Evolutionary conservation across 30 jellyfish, hydroid and myxozoan species (phyloP), one percentile per base, ranked within the genome.

Genomic region (Sanderia malayensis): DNA sequence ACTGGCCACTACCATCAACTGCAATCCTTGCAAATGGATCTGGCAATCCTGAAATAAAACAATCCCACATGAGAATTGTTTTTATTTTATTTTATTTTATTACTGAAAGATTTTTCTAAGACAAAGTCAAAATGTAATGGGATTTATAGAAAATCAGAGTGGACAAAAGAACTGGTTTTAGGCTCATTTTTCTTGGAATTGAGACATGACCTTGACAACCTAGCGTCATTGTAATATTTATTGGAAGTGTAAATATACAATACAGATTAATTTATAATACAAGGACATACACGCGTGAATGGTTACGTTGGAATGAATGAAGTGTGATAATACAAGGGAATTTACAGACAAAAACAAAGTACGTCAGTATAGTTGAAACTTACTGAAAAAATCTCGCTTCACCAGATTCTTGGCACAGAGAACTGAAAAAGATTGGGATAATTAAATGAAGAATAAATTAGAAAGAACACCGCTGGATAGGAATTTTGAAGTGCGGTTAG

Each of bases 1-100:
- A 89, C 60, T 89, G 97, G 31, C 97, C 95, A 72, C 97, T 89
- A 6, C 94, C 97, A 65, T 89, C 97, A 41, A 89, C 97, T 0
- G 95, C 65, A 41, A 89, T 89, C 66, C 94, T 78, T n/a, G 95
- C 97, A 83, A 82, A 89, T 24, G 97, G 97, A 57, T 89, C 97
- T 26, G 97, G 97, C 55, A 89, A 70, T 19, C 97, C 97, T 89
- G 64, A 9, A 63, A 37, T 25, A 30, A 26, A 24, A 37, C n/a
- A n/a, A n/a, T n/a, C n/a, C n/a, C n/a, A n/a, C n/a, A n/a, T n/a
- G n/a, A n/a, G n/a, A n/a, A n/a, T n/a, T 37, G 52, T 37, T 4
- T 37, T 37, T 37, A 37, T 37, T 37, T 13, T 37, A 13, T 37
- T 37, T 4, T 6, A 37, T 37, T 4, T 37, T 37, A 4, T 37